Evolutionary conservation across 2,797 vertebrate species (phyloP), one percentile per base, ranked within the genome.

Genomic region (Crax fasciolata): DNA sequence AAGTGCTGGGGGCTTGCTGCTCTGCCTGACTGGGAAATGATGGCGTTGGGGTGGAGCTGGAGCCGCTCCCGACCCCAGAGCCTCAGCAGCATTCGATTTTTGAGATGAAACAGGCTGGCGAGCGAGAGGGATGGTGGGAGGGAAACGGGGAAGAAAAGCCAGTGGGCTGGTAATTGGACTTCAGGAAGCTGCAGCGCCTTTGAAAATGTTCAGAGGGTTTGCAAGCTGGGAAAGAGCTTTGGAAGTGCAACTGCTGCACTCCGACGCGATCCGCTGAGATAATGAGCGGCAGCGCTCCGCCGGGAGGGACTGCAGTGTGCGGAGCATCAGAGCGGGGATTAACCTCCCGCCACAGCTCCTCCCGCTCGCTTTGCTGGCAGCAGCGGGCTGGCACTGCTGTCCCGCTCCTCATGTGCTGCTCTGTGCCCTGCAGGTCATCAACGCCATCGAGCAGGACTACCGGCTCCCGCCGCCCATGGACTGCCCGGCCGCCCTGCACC

Each of bases 381-480:
- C 76, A 28, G 46, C 2, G n/a, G 90, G 86, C 54, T 76, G 92
- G 83, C 61, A 43, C 39, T 9, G 9, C 61, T 43, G 61, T 28
- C 61, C 28, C 16, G 16, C 9, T 30, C 30, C 41, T 78, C 24
- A 2, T 4, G 1, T 8, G 6, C 25, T 9, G 11, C n/a, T 32
- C 13, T 24, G 28, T 35, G 28, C 41, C 19, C 67, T 27, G 20
- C 96, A 99, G 99, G 99, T 99, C 89, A 99, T 99, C 97, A 99
- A 99, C 2, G 99, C 99, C 74, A 99, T 99, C 2, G 99, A 99
- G 95, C 99, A 99, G 97, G 99, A 99, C 96, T 99, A 99, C 97
- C 98, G 99, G 84, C 98, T 99, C 77, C 99, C 99, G 0, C 99
- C 99, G 2, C 99, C 99, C 86, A 99, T 99, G 99, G 99, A 99